Evolutionary conservation across 2,888 invertebrate species (phyloP).

Genomic region (Dryocosmus kuriphilus): DNA sequence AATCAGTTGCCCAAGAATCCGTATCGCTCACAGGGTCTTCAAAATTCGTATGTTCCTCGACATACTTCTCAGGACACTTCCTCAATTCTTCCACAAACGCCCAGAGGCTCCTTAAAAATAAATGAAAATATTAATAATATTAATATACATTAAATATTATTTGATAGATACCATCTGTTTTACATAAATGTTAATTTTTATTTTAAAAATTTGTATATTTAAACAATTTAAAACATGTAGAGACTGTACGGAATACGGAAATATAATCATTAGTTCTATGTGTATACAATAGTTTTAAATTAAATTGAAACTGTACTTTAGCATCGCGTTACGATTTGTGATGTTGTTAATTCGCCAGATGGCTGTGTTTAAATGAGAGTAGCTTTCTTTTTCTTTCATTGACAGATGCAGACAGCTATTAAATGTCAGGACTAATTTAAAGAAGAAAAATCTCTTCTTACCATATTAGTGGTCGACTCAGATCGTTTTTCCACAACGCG

Average conservation of each 20-base stretch:
- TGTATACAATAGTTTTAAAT: not conserved
- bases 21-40: slow-evolving; percentile 67
- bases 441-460: slow-evolving; percentile 59
- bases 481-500: slow-evolving; percentile 75
- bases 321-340: not conserved
- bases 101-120: slow-evolving; percentile 66
- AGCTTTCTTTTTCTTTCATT: slow-evolving; percentile 33
- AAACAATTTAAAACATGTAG: too few relatives aligned
- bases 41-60: slow-evolving; percentile 52
- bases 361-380: slow-evolving; percentile 13
- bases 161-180: too few relatives aligned
- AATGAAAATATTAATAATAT: not conserved
- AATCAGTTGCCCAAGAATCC: slow-evolving; percentile 75
- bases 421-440: slow-evolving; percentile 15
- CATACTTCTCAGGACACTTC: slow-evolving; percentile 67
- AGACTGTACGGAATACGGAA: too few relatives aligned
- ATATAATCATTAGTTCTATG: not conserved
- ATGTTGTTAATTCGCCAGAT: not conserved
- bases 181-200: not conserved
- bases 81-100: slow-evolving; percentile 70
- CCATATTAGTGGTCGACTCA: slow-evolving; percentile 71
- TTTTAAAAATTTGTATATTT: not conserved
- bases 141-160: not conserved
- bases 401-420: slow-evolving; percentile 9
- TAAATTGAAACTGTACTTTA: not conserved